Evolutionary conservation across 2,888 invertebrate genomes (phyloP).

Genomic region (Spicauda simplicius): DNA sequence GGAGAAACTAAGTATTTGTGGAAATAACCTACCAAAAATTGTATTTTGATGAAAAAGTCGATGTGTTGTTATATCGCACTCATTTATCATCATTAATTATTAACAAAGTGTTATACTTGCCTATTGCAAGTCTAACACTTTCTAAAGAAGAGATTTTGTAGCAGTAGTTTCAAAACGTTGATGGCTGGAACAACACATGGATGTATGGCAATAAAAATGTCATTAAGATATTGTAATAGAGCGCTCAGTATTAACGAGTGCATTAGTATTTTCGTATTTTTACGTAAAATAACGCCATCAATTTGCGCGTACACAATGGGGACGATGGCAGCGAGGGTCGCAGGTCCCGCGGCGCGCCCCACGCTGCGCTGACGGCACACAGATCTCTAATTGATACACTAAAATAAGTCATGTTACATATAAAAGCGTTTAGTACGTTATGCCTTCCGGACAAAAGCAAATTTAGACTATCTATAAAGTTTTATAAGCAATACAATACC

Average conservation of each 20-base stretch:
- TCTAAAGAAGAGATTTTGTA: too few relatives aligned
- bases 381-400: constrained; percentile 83
- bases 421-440: constrained; percentile 56
- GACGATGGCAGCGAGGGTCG: constrained; percentile 47
- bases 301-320: constrained; percentile 57
- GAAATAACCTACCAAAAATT: too few relatives aligned
- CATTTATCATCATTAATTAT: too few relatives aligned
- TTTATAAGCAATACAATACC: too few relatives aligned
- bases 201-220: constrained; percentile 17
- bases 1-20: too few relatives aligned
- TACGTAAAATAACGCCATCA: constrained; percentile 62
- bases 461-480: too few relatives aligned
- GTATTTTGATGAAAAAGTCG: too few relatives aligned
- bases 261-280: constrained; percentile 47
- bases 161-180: not conserved
- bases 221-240: constrained; percentile 17
- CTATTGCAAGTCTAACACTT: too few relatives aligned
- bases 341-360: constrained; percentile 47
- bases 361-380: constrained; percentile 76
- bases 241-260: constrained; percentile 42
- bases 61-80: too few relatives aligned
- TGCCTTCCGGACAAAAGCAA: constrained; percentile 20
- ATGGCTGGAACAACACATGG: not conserved
- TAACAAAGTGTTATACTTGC: too few relatives aligned
- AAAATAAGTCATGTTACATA: constrained; percentile 68